Percentiles rank a stretch among this genome's conserved stretches.
These are phyloP conservation scores for Phrynosoma platyrhinos DNA, from an alignment of 2,113 vertebrate genomes.

Conservation along the genomic window DNA sequence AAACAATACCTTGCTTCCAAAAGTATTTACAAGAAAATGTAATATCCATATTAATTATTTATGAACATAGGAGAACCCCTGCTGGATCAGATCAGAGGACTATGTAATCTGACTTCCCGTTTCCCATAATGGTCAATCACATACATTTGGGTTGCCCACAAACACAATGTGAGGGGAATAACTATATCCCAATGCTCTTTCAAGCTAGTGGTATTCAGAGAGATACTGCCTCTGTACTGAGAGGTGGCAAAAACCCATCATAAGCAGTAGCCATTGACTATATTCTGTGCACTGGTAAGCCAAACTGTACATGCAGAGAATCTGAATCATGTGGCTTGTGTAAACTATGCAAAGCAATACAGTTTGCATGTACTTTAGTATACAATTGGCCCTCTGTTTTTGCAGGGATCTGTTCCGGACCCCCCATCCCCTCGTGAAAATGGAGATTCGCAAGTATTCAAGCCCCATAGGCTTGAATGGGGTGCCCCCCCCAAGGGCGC, in stretches of 20 bases:
- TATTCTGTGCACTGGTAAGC: background rate
- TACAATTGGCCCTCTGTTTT: too few relatives aligned
- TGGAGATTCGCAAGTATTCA: too few relatives aligned
- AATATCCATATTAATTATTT: background rate
- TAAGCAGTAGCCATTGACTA: background rate
- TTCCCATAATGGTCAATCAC: background rate
- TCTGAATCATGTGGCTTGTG: background rate
- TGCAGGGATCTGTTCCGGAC: too few relatives aligned
- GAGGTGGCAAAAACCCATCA: background rate
- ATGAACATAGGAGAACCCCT: background rate
- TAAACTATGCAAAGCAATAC: background rate
- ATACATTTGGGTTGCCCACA: background rate
- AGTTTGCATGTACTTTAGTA: background rate
- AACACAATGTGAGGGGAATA: background rate
- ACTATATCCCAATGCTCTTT: background rate
- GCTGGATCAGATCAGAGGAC: background rate
- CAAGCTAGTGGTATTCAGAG: background rate
- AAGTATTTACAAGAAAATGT: background rate
- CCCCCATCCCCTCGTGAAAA: too few relatives aligned
- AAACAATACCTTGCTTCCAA: background rate
- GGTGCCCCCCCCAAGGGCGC: too few relatives aligned
- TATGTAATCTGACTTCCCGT: background rate
- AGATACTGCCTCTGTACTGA: background rate
- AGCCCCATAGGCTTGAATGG: too few relatives aligned
- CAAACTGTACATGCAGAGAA: background rate